Evolutionary conservation across 2,888 invertebrate genomes (phyloP).

Genomic region (Platerodrilus igneus): DNA sequence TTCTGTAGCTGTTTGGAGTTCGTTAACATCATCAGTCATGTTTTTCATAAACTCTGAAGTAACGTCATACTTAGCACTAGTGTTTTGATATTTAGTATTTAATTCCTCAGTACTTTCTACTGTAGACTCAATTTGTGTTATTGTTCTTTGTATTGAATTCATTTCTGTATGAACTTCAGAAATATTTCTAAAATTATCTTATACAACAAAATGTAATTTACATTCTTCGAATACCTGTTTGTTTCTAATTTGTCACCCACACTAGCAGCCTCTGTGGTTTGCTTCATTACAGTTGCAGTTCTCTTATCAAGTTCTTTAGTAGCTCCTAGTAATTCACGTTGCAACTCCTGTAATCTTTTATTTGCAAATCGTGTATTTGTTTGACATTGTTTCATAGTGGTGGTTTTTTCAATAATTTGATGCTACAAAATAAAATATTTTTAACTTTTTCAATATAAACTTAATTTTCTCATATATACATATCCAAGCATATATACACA

Average conservation of each 20-base stretch:
- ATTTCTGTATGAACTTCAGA: constrained; percentile 44
- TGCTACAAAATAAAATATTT: constrained; percentile 43
- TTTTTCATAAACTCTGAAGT: constrained; percentile 34
- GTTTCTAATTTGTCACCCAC: constrained; percentile 51
- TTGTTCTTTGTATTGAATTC: constrained; percentile 46
- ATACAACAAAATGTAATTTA: constrained; percentile 7
- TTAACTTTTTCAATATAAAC: no score
- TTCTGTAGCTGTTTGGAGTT: constrained; percentile 35
- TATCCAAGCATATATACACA: no score
- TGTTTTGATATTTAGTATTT: constrained; percentile 36
- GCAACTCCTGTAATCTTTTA: constrained; percentile 31
- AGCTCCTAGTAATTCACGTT: no score
- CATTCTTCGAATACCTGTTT: constrained; percentile 46
- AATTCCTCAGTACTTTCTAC: constrained; percentile 34
- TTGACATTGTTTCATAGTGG: constrained; percentile 44
- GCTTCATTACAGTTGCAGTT: constrained; percentile 47
- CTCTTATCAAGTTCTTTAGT: constrained; percentile 44
- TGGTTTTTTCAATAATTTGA: constrained; percentile 49
- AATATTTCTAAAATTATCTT: constrained; percentile 33
- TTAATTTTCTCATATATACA: no score
- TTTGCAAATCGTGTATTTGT: constrained; percentile 36
- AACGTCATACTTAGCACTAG: constrained; percentile 39
- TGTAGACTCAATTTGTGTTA: constrained; percentile 47
- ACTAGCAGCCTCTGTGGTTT: constrained; percentile 48
- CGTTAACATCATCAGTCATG: constrained; percentile 32